Evolutionary conservation across 2,888 invertebrate genomes (phyloP).

Genomic region (Zaprionus obscuricornis): DNA sequence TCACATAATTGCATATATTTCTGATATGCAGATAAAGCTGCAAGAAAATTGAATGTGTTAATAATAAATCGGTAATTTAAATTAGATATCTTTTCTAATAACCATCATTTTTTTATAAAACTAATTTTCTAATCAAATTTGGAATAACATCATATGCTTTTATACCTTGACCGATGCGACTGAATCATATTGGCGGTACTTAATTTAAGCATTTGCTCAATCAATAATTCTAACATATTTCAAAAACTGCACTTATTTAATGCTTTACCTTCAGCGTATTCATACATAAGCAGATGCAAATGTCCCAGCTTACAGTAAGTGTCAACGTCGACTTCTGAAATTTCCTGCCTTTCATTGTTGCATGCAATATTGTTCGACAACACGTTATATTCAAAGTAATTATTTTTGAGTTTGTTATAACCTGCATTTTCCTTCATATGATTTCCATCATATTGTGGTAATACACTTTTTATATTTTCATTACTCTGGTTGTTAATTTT

Average conservation of each 20-base stretch:
- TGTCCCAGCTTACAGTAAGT: slow-evolving; percentile 98
- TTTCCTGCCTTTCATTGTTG: slow-evolving; percentile 58
- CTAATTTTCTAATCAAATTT: no score
- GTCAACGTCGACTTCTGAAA: slow-evolving; percentile 88
- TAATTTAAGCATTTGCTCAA: not conserved
- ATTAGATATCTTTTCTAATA: not conserved
- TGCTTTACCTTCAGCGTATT: slow-evolving; percentile 95
- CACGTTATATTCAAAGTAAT: slow-evolving; percentile 28
- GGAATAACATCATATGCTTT: no score
- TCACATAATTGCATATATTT: slow-evolving; percentile 92
- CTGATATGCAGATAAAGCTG: slow-evolving; percentile 99
- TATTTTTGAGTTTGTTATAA: not conserved
- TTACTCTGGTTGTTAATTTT: slow-evolving; percentile 68
- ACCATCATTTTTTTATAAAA: not conserved
- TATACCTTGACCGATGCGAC: no score
- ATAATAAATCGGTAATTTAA: not conserved
- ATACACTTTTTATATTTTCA: slow-evolving; percentile 37
- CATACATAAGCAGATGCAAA: slow-evolving; percentile 95
- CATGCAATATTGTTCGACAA: slow-evolving; percentile 25
- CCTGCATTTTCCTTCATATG: slow-evolving; percentile 43
- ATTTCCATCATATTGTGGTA: slow-evolving; percentile 18
- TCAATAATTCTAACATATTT: not conserved
- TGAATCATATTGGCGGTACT: no score
- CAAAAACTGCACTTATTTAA: not conserved
- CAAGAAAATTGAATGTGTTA: slow-evolving; percentile 56